Conservation (phyloP, 2,113 vertebrate genomes). For the Macheiramphus alcinus region DNA sequence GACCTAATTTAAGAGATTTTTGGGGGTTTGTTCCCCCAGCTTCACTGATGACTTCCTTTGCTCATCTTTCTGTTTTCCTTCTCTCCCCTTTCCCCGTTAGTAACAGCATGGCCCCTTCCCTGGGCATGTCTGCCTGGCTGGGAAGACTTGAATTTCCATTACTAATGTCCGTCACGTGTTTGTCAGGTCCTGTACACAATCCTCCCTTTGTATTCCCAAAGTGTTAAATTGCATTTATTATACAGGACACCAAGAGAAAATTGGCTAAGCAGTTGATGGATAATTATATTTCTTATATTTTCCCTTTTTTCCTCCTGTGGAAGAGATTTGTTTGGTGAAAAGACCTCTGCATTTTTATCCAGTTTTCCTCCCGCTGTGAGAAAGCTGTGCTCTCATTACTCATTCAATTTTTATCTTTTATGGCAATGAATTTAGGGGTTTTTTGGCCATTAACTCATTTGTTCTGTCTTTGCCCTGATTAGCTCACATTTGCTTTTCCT, state of each 20-base stretch:
- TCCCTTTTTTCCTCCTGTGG: background rate
- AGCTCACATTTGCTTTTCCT: constrained; percentile 24
- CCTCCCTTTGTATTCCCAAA: background rate
- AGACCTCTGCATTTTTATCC: background rate
- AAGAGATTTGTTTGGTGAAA: constrained; percentile 3
- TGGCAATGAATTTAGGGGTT: background rate
- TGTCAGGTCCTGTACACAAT: background rate
- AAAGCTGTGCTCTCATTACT: background rate
- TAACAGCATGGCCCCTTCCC: background rate
- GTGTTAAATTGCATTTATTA: background rate
- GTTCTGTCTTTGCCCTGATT: constrained; percentile 1
- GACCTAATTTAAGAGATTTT: background rate
- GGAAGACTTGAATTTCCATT: background rate
- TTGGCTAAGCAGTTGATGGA: background rate
- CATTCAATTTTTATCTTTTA: constrained; percentile 42
- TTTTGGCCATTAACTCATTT: constrained; percentile 8
- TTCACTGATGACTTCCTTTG: background rate
- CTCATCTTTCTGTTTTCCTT: background rate
- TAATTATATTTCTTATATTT: background rate
- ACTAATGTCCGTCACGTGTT: background rate
- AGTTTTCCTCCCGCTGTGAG: background rate
- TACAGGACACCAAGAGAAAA: background rate
- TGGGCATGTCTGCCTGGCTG: background rate
- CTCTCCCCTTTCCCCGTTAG: background rate
- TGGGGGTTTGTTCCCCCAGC: background rate